A percentile compares a stretch with the other conserved stretches of the same genome.
phyloP scores from a whole-genome alignment of 2,113 vertebrate species.

The Ptychochromis oligacanthus region DNA sequence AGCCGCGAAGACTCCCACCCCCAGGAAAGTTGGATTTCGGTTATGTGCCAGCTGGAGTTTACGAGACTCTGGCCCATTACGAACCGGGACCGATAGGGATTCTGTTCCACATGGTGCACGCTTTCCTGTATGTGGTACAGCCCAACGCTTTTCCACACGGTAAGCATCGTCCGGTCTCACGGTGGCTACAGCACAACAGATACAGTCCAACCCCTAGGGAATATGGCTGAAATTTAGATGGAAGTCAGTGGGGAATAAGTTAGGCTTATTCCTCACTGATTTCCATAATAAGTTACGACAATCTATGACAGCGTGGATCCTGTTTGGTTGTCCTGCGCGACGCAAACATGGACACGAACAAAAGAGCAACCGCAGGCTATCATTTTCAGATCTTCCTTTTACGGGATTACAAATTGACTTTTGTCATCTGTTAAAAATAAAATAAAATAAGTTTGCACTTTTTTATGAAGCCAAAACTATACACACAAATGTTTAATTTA shows the following conservation, averaged over 20 bases:
- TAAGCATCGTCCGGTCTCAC: constrained; percentile 71
- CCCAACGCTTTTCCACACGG: constrained; percentile 91
- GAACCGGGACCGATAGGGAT: constrained; percentile 86
- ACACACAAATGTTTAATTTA: background rate
- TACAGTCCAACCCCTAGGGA: background rate
- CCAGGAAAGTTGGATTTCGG: constrained; percentile 86
- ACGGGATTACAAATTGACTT: background rate
- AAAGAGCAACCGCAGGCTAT: background rate
- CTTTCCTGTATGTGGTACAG: constrained; percentile 88
- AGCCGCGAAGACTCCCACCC: constrained; percentile 62
- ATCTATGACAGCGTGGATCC: background rate
- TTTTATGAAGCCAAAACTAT: background rate
- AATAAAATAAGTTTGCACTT: no score
- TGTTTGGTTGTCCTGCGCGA: background rate
- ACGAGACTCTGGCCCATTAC: constrained; percentile 87
- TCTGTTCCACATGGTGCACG: constrained; percentile 87
- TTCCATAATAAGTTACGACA: no score
- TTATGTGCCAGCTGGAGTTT: constrained; percentile 84
- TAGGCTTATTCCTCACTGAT: no score
- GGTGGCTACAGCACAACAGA: background rate
- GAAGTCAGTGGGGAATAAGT: background rate
- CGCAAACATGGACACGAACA: background rate
- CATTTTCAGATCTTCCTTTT: background rate
- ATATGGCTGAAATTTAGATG: background rate
- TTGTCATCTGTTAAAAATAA: background rate